Base-by-base conservation (phyloP, 1,140 invertebrate species). In the Gonatopus flavifemur region DNA sequence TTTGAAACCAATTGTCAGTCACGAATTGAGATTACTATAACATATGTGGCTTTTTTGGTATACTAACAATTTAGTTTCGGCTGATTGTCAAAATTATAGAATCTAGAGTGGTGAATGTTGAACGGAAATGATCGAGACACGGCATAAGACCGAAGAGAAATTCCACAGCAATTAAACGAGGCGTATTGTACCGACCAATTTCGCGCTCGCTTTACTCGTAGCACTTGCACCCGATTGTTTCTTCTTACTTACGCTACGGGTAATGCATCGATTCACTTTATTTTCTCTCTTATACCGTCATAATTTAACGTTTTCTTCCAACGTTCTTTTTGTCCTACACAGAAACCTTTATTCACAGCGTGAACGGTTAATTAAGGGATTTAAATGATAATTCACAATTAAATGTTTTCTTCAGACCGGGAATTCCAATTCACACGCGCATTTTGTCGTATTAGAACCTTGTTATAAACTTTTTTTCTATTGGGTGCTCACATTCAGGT, bases 301-400 rank as follows among this genome's bases (percentile, higher is more conserved):
- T 18, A 33, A 16, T 37, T 12, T 46, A 24, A 49, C 22, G 37
- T 16, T 47, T 20, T 22, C 2, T 21, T 31, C n/a, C 19, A 19
- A 33, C 10, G 1, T 28, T 38, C 42, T 37, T 28, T 50, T 10
- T 54, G 19, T 25, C 25, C 19, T 12, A 22, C 15, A 13, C 4
- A 18, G 22, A 12, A 13, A 12, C 37, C 43, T 50, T 63, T 62
- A 52, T 62, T 62, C 46, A 22, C 32, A 35, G 46, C 21, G 31
- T 36, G 32, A 43, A 43, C 42, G 52, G 33, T 53, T 49, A 49
- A 62, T 63, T 63, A 62, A 59, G 43, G 31, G 19, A n/a, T 20
- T 55, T 55, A 58, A 36, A 57, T 38, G 37, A 31, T 44, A 55
- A 57, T 53, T 52, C 49, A 46, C 49, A 52, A 58, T 63, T 62